A percentile compares a stretch with the other conserved stretches of the same genome.
Conservation (phyloP, 2,888 invertebrate species). For the Epicampocera succincta region DNA sequence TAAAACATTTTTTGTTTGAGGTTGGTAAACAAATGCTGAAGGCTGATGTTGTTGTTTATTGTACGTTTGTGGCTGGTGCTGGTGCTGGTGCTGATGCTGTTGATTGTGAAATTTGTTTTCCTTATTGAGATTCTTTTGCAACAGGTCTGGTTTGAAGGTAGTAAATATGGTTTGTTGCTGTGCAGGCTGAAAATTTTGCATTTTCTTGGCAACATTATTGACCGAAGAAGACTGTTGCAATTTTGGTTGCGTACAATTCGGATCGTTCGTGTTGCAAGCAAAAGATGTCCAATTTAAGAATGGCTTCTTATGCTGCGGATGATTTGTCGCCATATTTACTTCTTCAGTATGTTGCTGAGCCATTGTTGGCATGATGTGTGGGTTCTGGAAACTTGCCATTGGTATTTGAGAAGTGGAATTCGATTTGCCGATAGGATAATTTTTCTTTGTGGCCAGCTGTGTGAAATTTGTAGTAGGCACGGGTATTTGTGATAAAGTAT, state of each 20-base stretch:
- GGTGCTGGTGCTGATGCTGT: conserved; percentile 54
- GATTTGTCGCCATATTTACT: conserved; percentile 71
- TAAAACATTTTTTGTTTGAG: conserved; percentile 72
- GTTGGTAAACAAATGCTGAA: conserved; percentile 63
- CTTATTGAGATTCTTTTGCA: conserved; percentile 77
- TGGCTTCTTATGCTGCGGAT: conserved; percentile 78
- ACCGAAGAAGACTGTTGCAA: conserved; percentile 73
- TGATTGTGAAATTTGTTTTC: conserved; percentile 75
- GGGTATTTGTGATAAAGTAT: conserved; percentile 68
- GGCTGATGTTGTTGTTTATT: conserved; percentile 50
- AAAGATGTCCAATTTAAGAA: conserved; percentile 80
- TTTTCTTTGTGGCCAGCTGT: conserved; percentile 72
- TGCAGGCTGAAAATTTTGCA: conserved; percentile 66
- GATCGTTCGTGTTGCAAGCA: conserved; percentile 78
- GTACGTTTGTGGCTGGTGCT: conserved; percentile 54
- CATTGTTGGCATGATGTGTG: conserved; percentile 73
- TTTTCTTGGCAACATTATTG: conserved; percentile 74
- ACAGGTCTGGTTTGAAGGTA: conserved; percentile 72
- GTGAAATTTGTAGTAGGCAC: conserved; percentile 63
- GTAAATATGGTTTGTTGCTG: conserved; percentile 54
- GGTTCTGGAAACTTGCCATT: conserved; percentile 75
- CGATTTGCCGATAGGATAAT: conserved; percentile 79
- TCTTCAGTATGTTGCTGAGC: conserved; percentile 72
- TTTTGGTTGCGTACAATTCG: conserved; percentile 73
- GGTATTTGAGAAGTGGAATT: conserved; percentile 81